A percentile compares a stretch with the other conserved stretches of the same genome.
phyloP scores from a whole-genome alignment of 2,113 vertebrate genomes.

The Pseudorectes ferrugineus region DNA sequence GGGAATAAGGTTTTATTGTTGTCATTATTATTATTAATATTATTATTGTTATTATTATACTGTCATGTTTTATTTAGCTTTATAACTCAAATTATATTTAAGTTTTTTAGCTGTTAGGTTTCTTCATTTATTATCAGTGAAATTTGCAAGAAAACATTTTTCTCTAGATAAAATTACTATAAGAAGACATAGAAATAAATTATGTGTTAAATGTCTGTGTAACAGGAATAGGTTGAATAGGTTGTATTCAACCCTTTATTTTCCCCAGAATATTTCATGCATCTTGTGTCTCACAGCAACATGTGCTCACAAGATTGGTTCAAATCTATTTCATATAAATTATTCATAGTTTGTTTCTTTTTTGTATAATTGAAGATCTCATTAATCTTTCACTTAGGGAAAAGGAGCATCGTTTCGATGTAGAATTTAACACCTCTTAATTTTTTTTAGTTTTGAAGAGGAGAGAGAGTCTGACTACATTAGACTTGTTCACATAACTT shows the following conservation, averaged over 20 bases:
- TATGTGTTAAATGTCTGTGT: neutral
- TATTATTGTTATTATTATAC: neutral
- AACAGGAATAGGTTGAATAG: neutral
- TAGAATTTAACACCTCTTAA: neutral
- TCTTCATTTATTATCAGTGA: neutral
- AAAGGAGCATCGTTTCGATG: neutral
- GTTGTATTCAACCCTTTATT: neutral
- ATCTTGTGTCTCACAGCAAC: neutral
- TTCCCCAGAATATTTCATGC: neutral
- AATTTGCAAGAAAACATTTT: neutral
- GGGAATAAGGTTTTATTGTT: neutral
- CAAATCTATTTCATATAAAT: neutral
- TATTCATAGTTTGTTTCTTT: neutral
- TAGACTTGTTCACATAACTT: neutral
- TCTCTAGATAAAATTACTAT: neutral
- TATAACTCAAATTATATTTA: neutral
- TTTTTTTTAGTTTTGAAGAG: neutral
- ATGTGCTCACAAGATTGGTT: neutral
- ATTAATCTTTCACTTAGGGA: neutral
- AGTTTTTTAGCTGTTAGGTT: neutral
- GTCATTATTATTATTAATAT: too few relatives aligned
- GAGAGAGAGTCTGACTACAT: neutral
- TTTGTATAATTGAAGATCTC: neutral
- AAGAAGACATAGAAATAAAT: neutral
- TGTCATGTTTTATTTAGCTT: neutral